Conservation (phyloP, 1,140 invertebrate genomes). For the Drosophila sp. region DNA sequence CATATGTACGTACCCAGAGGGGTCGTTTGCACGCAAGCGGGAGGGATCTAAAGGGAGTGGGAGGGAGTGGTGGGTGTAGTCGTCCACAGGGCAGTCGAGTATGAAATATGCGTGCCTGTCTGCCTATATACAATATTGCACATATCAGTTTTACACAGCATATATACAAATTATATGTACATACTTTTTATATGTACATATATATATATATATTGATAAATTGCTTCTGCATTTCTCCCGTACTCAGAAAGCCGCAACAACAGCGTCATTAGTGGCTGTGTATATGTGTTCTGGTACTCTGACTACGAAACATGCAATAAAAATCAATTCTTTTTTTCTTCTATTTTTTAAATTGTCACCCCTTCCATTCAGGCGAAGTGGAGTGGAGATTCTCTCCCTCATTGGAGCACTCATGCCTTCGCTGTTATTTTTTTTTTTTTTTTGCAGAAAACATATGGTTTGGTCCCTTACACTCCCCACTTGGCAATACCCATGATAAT, state of each 20-base stretch:
- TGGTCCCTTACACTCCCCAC: slow-evolving; percentile 17
- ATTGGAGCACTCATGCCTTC: neutral
- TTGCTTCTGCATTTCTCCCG: slow-evolving; percentile 25
- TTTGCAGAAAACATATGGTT: slow-evolving; percentile 40
- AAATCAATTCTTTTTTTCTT: slow-evolving; percentile 44
- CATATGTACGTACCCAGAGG: slow-evolving; percentile 35
- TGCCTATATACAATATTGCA: slow-evolving; percentile 37
- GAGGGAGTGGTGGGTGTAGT: neutral
- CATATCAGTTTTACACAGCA: slow-evolving; percentile 39
- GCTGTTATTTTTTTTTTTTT: neutral
- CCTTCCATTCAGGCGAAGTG: slow-evolving; percentile 9
- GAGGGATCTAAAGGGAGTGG: slow-evolving; percentile 3
- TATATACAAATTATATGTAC: slow-evolving; percentile 9
- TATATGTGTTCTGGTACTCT: slow-evolving; percentile 14
- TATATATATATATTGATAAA: slow-evolving; percentile 47
- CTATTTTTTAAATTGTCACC: slow-evolving; percentile 52
- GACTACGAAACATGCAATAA: slow-evolving; percentile 39
- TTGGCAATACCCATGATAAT: slow-evolving; percentile 44
- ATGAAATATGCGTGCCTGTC: slow-evolving; percentile 55
- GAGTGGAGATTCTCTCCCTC: slow-evolving; percentile 15
- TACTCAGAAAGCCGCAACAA: slow-evolving; percentile 44
- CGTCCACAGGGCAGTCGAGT: slow-evolving; percentile 32
- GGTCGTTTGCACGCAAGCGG: slow-evolving; percentile 53
- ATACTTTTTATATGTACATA: slow-evolving; percentile 18
- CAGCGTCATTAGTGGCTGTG: slow-evolving; percentile 54